Evolutionary conservation across 2,888 invertebrate genomes (phyloP), one percentile per base, ranked within the genome.

Genomic region (Cryptocheilus praepositus): DNA sequence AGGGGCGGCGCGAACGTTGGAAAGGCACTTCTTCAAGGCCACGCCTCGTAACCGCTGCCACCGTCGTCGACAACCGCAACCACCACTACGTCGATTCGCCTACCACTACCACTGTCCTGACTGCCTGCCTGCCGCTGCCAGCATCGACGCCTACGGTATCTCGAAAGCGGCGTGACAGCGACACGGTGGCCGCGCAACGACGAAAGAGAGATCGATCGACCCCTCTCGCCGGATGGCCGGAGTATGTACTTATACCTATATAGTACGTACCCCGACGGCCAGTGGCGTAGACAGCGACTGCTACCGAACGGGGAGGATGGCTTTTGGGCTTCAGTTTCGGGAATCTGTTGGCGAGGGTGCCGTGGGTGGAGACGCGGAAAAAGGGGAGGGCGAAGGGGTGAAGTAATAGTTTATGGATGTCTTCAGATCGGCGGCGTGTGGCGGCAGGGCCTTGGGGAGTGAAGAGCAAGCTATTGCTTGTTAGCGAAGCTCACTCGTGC

Each of bases 131-230:
- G 36, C 44, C 46, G 3, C 51, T 59, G 18, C 53, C 58, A 43
- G 22, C 70, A 13, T 52, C 67, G 25, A 51, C 55, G 16, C 57
- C 59, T 57, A 70, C 61, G 22, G 21, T 54, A 22, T 54, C 54
- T 21, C 44, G 67, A 46, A 36, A 71, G 54, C 56, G 63, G 67
- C 67, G 78, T 64, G 66, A 61, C 58, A 64, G 75, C 70, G 66
- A 66, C 67, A 73, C 74, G 65, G 70, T 70, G 74, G 74, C 67
- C 76, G 65, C 62, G 71, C 68, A 76, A 76, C 81, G 81, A 76
- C 77, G 83, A 83, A 82, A 83, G 81, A 79, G 81, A 80, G 80
- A 83, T 83, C 83, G 83, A 83, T 82, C 82, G 83, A 74, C 76
- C 73, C 67, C 76, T 16, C 52, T 55, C 70, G 71, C 73, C 73